Conservation (phyloP, 1,140 invertebrate species). For the Onthophagus taurus region DNA sequence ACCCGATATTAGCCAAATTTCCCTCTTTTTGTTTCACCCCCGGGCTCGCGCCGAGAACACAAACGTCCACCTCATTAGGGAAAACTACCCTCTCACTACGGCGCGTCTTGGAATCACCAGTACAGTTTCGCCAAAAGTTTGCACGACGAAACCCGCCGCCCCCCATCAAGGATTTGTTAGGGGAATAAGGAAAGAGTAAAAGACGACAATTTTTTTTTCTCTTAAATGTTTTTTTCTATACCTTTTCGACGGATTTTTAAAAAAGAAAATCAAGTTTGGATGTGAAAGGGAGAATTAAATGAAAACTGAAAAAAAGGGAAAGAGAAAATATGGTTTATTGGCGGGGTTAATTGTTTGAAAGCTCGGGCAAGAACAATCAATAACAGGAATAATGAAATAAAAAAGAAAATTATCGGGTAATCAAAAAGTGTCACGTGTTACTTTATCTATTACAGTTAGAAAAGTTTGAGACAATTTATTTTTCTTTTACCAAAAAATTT, state of each 20-base stretch:
- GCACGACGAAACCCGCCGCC: background rate
- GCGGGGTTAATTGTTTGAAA: too few species aligned
- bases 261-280: too few species aligned
- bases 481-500: slow-evolving; percentile 6
- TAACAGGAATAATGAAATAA: too few species aligned
- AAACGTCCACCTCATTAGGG: slow-evolving; percentile 9
- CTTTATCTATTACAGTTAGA: too few species aligned
- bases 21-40: slow-evolving; percentile 9
- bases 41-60: background rate
- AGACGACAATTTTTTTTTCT: background rate
- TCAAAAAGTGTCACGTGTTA: too few species aligned
- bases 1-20: slow-evolving; percentile 13
- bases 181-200: background rate
- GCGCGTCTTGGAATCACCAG: background rate
- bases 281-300: too few species aligned
- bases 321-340: too few species aligned
- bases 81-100: slow-evolving; percentile 2
- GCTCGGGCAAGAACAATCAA: too few species aligned
- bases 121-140: background rate
- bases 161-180: background rate
- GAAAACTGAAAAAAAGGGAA: too few species aligned
- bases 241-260: too few species aligned
- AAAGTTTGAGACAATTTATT: background rate
- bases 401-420: background rate
- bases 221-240: too few species aligned